Evolutionary conservation across 1,140 invertebrate genomes (phyloP).

Genomic region (Pseudomyrmex flavicornis): DNA sequence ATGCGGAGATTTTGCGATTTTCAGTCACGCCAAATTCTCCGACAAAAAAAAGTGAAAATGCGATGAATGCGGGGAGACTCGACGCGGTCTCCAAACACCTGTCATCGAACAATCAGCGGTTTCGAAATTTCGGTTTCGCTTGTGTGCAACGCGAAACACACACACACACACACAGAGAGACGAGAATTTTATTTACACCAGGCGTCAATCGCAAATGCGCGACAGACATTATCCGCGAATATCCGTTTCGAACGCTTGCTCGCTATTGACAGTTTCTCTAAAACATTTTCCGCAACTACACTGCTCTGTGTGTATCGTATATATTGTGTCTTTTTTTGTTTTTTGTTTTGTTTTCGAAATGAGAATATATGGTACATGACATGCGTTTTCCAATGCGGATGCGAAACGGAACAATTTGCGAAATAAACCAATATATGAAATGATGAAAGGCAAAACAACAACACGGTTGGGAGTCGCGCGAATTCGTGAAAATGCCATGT

Average conservation of each 20-base stretch:
- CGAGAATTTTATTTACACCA: conserved; percentile 26
- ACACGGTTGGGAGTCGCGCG: neutral
- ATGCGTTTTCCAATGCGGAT: neutral
- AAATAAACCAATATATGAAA: neutral
- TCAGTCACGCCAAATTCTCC: conserved; percentile 13
- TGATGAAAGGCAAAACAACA: neutral
- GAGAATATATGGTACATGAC: neutral
- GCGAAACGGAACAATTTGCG: neutral
- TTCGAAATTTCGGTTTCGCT: neutral
- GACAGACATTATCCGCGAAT: conserved; percentile 16
- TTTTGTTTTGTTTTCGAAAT: conserved; percentile 7
- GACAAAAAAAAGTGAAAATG: conserved; percentile 3
- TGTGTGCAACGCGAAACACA: neutral
- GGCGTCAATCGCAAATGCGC: neutral
- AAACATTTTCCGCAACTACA: neutral
- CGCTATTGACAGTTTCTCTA: conserved; percentile 3
- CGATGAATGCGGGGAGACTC: neutral
- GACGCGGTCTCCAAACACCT: neutral
- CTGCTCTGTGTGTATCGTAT: no score
- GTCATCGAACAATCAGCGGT: neutral
- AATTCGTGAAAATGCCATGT: neutral
- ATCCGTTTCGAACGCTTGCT: neutral
- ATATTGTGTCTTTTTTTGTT: neutral
- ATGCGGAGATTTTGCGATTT: conserved; percentile 42
- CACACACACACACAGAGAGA: neutral